A percentile compares a stretch with the other conserved stretches of the same genome.
These are phyloP conservation scores for Anhinga rufa DNA, from an alignment of 2,113 vertebrate genomes.

Conservation along the genomic window DNA sequence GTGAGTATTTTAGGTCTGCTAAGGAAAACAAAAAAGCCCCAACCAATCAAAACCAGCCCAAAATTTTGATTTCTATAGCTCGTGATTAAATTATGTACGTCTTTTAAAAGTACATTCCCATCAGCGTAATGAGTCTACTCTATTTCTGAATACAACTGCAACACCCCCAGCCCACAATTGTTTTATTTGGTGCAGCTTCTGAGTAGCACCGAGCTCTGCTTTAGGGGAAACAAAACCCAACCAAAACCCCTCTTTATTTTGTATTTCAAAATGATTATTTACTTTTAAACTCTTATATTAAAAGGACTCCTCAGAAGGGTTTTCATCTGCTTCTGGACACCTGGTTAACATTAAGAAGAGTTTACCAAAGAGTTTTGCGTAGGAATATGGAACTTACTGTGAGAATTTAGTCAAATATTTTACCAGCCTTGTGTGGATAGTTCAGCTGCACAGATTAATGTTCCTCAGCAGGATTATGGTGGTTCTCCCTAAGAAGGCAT, in stretches of 20 bases:
- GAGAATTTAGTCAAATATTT: slow-evolving; percentile 52
- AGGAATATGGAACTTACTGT: neutral
- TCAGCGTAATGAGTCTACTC: neutral
- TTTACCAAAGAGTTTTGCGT: slow-evolving; percentile 10
- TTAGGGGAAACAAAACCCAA: neutral
- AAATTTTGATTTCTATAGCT: neutral
- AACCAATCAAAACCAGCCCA: neutral
- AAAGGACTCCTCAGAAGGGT: neutral
- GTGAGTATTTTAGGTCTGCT: neutral
- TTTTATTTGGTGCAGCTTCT: neutral
- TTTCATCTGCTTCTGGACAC: slow-evolving; percentile 15
- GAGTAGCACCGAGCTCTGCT: neutral
- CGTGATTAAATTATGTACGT: neutral
- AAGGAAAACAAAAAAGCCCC: fast-evolving
- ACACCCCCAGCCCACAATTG: neutral
- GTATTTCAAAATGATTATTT: neutral
- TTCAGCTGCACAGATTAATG: neutral
- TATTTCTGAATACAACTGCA: neutral
- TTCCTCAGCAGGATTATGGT: slow-evolving; percentile 4
- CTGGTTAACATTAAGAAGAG: slow-evolving; percentile 38
- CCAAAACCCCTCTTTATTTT: neutral
- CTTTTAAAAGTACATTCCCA: neutral
- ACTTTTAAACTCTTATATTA: slow-evolving; percentile 1
- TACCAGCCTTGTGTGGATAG: neutral
- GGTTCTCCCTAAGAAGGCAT: neutral